Evolutionary conservation across 2,797 vertebrate genomes (phyloP), one percentile per base, ranked within the genome.

Genomic region (Pachyuromys duprasi): DNA sequence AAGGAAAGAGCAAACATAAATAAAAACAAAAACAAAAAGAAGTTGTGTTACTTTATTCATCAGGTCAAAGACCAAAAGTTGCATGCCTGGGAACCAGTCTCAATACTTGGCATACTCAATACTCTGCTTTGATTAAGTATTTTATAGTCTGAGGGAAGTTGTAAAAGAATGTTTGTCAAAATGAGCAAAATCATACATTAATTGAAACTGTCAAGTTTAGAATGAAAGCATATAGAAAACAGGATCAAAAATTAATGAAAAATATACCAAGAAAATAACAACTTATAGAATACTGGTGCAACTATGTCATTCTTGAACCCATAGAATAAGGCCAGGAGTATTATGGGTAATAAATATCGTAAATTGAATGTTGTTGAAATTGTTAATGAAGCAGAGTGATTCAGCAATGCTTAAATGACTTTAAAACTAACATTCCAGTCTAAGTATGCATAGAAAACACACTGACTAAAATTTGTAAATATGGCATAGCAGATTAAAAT

Each of bases 191-290:
- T 83, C 75, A 81, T 33, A 89, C 55, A 9, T 22, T 72, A 1
- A 92, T 70, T 89, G 20, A 89, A 93, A 88, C 87, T 60, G n/a
- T 82, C 5, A 82, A 76, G 75, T n/a, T 36, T 70, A 90, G 53
- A 96, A 90, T 20, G 45, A 28, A 75, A 84, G 31, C 18, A 65
- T 70, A 83, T 7, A 60, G 5, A 83, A 65, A 12, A 81, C 6
- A 83, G 11, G 18, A 76, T 49, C 26, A 24, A 86, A 92, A 81
- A 39, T 88, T 15, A 39, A 8, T 57, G 26, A 82, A 84, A 84
- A 3, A 45, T 14, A 26, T 9, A 33, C 3, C 57, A 86, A 72
- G n/a, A 3, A 88, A 90, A 89, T 78, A 67, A 2, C 33, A 80
- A 53, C 2, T 6, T 75, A 63, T 33, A 13, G 4, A 94, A 63